Evolutionary conservation across 2,888 invertebrate genomes (phyloP), one percentile per base, ranked within the genome.

Genomic region (Linyphia triangularis): DNA sequence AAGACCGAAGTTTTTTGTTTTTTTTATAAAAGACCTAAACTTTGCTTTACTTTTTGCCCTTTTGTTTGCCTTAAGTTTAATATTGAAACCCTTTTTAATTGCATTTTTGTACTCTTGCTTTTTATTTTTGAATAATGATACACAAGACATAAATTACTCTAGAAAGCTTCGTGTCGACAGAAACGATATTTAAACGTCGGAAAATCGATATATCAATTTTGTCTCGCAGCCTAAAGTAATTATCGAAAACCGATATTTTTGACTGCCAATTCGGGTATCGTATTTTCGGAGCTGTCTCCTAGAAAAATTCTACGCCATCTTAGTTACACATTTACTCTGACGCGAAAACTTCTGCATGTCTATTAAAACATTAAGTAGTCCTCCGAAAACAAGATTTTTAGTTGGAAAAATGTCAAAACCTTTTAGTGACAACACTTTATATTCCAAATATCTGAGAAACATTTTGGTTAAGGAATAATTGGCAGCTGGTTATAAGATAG

Each of bases 191-290:
- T 69, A 84, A 77, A 67, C 67, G 70, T 65, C 40, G 57, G 51
- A 67, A 86, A 86, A 86, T 86, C 86, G 33, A 86, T 86, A 57
- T 37, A 72, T 81, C 69, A 78, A 26, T 78, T 86, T 81, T 81
- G 72, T 79, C 72, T 70, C 43, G n/a, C 13, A 30, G 73, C 63
- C 79, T 28, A 79, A 86, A 86, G 86, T 86, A 86, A 86, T 86
- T 86, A 86, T 81, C 72, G 86, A 70, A 86, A 81, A 81, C 63
- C 86, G 73, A 86, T 86, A 86, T 79, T 61, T 72, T 61, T 82
- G 19, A 40, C 77, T 43, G 77, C 43, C 43, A 43, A 70, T 70
- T 70, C n/a, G 43, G 59, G 59, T 59, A 59, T 73, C 59, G 22
- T 22, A 51, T 73, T 73, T 59, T 73, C 73, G 6, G 16, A 73